These are phyloP conservation scores for Pluvialis apricaria DNA, from an alignment of 2,113 vertebrate genomes.

Conservation along the genomic window DNA sequence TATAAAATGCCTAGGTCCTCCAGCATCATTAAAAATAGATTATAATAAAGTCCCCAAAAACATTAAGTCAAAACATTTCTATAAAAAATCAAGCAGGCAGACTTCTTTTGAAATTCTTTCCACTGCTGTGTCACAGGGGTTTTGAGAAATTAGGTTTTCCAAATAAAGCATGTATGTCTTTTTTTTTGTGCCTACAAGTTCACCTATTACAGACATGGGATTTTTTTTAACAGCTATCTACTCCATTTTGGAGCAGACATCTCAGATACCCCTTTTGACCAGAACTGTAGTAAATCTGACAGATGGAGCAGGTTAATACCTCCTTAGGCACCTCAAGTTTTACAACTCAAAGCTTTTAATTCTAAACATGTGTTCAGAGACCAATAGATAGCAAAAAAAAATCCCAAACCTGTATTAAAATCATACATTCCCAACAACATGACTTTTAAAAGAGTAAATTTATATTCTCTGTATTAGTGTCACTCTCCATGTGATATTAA, in stretches of 20 bases:
- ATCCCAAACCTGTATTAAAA: background rate
- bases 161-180: background rate
- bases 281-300: background rate
- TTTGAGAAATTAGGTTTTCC: background rate
- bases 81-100: background rate
- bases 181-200: background rate
- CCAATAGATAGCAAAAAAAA: background rate
- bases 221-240: background rate
- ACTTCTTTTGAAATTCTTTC: background rate
- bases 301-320: background rate
- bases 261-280: background rate
- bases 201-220: background rate
- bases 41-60: background rate
- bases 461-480: background rate
- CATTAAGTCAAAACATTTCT: background rate
- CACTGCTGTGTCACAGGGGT: background rate
- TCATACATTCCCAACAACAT: background rate
- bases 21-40: background rate
- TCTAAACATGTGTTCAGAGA: background rate
- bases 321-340: background rate
- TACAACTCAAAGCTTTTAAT: background rate
- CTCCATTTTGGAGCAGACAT: background rate
- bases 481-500: background rate
- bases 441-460: background rate
- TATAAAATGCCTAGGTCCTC: background rate